Evolutionary conservation across 2,113 vertebrate species (phyloP), one percentile per base, ranked within the genome.

Genomic region (Erinaceus europaeus): DNA sequence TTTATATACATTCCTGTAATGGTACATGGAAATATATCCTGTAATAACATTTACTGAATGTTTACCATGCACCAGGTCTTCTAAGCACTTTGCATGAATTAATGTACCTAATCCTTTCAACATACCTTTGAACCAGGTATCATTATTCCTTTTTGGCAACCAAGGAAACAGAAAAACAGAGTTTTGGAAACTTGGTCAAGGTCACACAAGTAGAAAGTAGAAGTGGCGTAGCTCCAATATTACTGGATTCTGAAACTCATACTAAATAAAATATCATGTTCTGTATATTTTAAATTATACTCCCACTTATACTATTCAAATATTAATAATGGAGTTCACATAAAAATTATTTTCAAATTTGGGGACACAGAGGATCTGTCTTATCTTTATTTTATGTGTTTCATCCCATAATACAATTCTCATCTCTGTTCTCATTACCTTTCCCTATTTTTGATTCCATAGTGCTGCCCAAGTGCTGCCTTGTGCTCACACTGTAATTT

Each of bases 11-110:
- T 27, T 75, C 91, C 29, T 55, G 17, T 72, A 64, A 52, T 0
- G 12, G 3, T 62, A 11, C 40, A 61, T 83, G 53, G 59, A 76
- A 90, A 73, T 21, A 48, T 38, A 83, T 13, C 64, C 40, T 87
- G 87, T 52, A 77, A 42, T 85, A 72, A 50, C 4, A 72, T 83
- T 82, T 55, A 32, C 32, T 78, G 50, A 92, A 61, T 57, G 82
- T 55, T 78, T 91, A 38, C 53, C 42, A 55, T 23, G 59, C 3
- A 50, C 27, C 25, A 44, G 12, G 59, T 78, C 15, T 59, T 78
- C 7, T 64, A 57, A 92, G 27, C 18, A 59, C 42, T 74, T 80
- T 64, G 18, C 27, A 29, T 65, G 12, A 84, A 89, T 82, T 89
- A 57, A 59, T 44, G 20, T 53, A 21, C 59, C 55, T 78, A n/a